Evolutionary conservation across 2,888 invertebrate genomes (phyloP), one percentile per base, ranked within the genome.

Genomic region (Auanema sp.): DNA sequence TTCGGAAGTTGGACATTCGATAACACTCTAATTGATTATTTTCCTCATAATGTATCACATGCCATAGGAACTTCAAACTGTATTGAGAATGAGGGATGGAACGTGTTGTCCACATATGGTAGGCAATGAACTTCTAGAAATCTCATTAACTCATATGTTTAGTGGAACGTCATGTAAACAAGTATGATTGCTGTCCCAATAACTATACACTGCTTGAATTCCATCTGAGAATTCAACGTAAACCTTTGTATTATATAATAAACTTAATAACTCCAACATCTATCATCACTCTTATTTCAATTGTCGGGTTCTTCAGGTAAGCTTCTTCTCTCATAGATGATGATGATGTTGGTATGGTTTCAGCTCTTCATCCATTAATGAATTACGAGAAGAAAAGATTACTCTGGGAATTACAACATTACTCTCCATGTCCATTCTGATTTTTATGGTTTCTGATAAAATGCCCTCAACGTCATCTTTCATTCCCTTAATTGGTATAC

Each of bases 391-490:
- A 57, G 80, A 80, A 64, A 78, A 80, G 64, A 78, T 80, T 49
- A 77, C 77, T 5, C 68, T 80, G 23, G 80, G 80, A 11, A 80
- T 80, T 55, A 80, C 80, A 2, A 80, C 80, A 0, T 64, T 80
- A 1, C 68, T 75, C 12, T 71, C 85, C 4, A 85, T 85, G 78
- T 84, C 85, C 1, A 85, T 86, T 60, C 83, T 86, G 65, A 84
- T 86, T 81, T 81, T 86, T 62, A 82, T 85, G 63, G 75, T 75
- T 0, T 68, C 69, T 14, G 75, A 75, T 65, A 84, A 84, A 60
- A 85, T 85, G 85, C 86, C 86, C 0, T 84, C 85, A 4, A 86
- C 86, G 0, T 85, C 85, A 1, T 85, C 85, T 49, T 84, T 84
- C 71, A 84, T 86, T 42, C 86, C 86, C 2, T 78, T 86, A 2